Percentiles rank a stretch among this genome's conserved stretches.
These are phyloP conservation scores for Lycaon pictus DNA, from an alignment of 2,113 vertebrate genomes.

Conservation along the genomic window DNA sequence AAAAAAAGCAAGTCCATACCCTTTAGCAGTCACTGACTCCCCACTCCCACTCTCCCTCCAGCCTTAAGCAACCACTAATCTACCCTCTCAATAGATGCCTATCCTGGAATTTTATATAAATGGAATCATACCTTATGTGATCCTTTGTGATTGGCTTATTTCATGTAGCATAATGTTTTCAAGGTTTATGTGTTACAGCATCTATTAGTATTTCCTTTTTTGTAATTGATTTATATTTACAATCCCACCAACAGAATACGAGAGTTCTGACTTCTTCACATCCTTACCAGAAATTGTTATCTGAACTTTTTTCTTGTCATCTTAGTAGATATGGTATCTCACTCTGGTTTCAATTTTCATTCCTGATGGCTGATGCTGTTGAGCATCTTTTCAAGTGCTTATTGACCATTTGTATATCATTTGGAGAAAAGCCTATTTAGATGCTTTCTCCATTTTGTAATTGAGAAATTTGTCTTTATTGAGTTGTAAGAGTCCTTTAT, in stretches of 20 bases:
- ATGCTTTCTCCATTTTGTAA: not conserved
- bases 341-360: not conserved
- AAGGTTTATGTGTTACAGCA: not conserved
- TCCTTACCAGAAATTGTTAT: not conserved
- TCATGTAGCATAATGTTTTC: not conserved
- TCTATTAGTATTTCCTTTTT: not conserved
- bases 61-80: not conserved
- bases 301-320: not conserved
- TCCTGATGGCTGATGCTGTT: not conserved
- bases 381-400: not conserved
- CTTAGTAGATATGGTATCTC: not conserved
- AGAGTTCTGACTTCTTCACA: not conserved
- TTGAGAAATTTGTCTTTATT: not conserved
- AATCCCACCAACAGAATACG: not conserved
- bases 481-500: not conserved
- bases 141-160: not conserved
- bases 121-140: not conserved
- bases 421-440: not conserved
- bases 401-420: not conserved
- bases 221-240: not conserved
- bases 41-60: not conserved
- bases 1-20: not conserved
- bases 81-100: not conserved
- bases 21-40: not conserved
- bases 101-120: not conserved